Conservation (phyloP, 2,888 invertebrate genomes). For the Metalampra italica region DNA sequence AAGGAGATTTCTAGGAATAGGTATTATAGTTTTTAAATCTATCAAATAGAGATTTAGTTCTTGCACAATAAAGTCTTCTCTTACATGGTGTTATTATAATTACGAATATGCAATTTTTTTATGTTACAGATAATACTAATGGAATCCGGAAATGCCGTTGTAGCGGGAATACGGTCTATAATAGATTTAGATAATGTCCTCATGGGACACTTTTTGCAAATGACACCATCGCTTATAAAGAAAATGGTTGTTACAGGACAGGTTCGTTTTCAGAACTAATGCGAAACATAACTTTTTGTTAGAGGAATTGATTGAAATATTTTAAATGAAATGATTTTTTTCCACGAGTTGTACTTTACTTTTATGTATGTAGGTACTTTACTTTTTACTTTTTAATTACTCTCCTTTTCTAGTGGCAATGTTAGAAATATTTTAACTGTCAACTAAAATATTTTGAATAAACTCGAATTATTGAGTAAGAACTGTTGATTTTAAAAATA, state of each 20-base stretch:
- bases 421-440: too few relatives aligned
- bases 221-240: slow-evolving; percentile 62
- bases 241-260: slow-evolving; percentile 44
- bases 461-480: too few relatives aligned
- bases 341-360: too few relatives aligned
- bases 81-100: background rate
- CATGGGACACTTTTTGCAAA: slow-evolving; percentile 57
- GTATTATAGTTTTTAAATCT: background rate
- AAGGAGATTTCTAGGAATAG: background rate
- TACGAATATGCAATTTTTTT: background rate
- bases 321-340: too few relatives aligned
- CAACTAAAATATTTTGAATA: too few relatives aligned
- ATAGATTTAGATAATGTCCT: slow-evolving; percentile 63
- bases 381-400: too few relatives aligned
- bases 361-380: too few relatives aligned
- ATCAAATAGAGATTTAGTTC: background rate
- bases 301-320: too few relatives aligned
- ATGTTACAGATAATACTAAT: slow-evolving; percentile 52
- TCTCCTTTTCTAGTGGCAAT: too few relatives aligned
- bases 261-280: slow-evolving; percentile 16
- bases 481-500: too few relatives aligned
- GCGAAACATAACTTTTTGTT: too few relatives aligned
- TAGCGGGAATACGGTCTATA: slow-evolving; percentile 49
- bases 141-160: slow-evolving; percentile 61
- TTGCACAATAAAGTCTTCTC: too few relatives aligned